phyloP scores from a whole-genome alignment of 2,797 vertebrate species.

The Arctocebus calabarensis region DNA sequence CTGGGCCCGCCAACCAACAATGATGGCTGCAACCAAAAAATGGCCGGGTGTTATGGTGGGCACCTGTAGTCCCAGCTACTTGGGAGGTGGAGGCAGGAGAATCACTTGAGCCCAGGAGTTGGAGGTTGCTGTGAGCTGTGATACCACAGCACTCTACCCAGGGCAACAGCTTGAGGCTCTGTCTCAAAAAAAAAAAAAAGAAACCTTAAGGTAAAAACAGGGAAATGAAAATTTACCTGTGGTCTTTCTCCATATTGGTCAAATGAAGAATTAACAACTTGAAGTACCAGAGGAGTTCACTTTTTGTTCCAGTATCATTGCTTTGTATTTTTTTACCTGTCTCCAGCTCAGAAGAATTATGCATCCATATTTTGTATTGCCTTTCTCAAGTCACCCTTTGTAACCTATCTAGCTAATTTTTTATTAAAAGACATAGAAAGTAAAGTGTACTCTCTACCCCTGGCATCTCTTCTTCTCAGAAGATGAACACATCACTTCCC shows the following conservation, averaged over 20 bases:
- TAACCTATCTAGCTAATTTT: background rate
- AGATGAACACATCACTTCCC: conserved; percentile 48
- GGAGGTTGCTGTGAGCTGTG: too few species aligned
- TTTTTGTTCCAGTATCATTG: background rate
- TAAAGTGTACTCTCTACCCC: background rate
- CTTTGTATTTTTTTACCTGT: background rate
- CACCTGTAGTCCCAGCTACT: too few species aligned
- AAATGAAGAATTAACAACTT: conserved; percentile 15
- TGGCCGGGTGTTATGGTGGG: too few species aligned
- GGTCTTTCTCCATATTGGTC: background rate
- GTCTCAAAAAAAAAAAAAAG: background rate
- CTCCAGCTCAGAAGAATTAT: background rate
- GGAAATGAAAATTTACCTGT: background rate
- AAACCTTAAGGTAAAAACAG: conserved; percentile 10
- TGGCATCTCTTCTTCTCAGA: conserved; percentile 37
- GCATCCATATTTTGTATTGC: background rate
- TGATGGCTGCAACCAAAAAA: too few species aligned
- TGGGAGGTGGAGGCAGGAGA: too few species aligned
- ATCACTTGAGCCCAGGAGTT: too few species aligned
- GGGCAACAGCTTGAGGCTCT: too few species aligned
- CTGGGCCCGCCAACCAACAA: too few species aligned
- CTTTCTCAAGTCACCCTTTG: conserved; percentile 8
- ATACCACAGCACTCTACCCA: too few species aligned
- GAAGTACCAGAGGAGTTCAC: background rate
- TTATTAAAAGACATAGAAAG: background rate